Evolutionary conservation across 1,140 invertebrate genomes (phyloP).

Genomic region (Danaus melanippus): DNA sequence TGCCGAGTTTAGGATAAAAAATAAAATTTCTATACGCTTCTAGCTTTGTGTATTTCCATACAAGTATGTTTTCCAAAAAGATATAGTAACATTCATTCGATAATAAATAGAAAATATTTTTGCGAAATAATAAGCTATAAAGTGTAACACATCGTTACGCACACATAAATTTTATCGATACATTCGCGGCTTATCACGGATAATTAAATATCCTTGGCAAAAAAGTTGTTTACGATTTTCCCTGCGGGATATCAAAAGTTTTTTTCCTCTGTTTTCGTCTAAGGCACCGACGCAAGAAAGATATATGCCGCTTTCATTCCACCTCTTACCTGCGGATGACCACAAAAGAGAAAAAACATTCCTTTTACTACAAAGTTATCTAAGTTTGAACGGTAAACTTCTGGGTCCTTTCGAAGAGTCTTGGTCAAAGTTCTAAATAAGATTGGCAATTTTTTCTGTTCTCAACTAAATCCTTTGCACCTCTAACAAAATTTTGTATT

Average conservation of each 20-base stretch:
- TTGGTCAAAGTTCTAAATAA: conserved; percentile 17
- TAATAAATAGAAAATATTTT: no score
- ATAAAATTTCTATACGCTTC: no score
- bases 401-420: conserved; percentile 16
- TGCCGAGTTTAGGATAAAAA: no score
- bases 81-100: no score
- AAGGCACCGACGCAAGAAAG: conserved; percentile 16
- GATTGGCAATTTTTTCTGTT: conserved; percentile 14
- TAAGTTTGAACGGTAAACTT: conserved; percentile 18
- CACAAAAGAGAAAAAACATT: conserved; percentile 18
- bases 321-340: conserved; percentile 22
- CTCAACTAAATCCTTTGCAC: conserved; percentile 6
- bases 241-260: conserved; percentile 12
- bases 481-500: no score
- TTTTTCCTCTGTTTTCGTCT: conserved; percentile 10
- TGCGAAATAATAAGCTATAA: no score
- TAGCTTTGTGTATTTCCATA: no score
- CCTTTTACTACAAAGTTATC: conserved; percentile 17
- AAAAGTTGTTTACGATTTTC: conserved; percentile 19
- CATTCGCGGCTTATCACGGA: conserved; percentile 13
- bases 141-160: no score
- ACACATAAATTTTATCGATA: no score
- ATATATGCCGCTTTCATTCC: conserved; percentile 21
- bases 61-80: no score
- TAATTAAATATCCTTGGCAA: conserved; percentile 20